phyloP scores from a whole-genome alignment of 1,140 invertebrate genomes.

The Anastrepha obliqua region DNA sequence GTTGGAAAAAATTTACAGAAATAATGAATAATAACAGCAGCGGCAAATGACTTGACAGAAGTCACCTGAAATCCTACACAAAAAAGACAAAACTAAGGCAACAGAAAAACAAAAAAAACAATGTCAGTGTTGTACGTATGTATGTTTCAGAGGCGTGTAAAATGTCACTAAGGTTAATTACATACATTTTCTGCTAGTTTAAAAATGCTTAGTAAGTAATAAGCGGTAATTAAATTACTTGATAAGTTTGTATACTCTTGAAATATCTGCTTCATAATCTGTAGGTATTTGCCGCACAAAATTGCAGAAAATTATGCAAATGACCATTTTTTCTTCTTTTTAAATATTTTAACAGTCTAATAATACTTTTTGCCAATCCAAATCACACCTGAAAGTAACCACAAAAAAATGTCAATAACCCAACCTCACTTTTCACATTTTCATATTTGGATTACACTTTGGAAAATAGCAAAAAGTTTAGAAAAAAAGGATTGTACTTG shows the following conservation, averaged over 20 bases:
- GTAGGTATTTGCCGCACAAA: too few species aligned
- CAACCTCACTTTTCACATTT: too few species aligned
- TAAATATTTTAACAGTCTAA: too few species aligned
- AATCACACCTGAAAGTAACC: too few species aligned
- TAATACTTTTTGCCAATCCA: too few species aligned
- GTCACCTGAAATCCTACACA: neutral
- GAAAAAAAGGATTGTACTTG: too few species aligned
- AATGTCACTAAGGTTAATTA: slow-evolving; percentile 18
- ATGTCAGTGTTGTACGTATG: neutral
- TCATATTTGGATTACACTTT: too few species aligned
- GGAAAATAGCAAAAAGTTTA: too few species aligned
- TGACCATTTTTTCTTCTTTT: too few species aligned
- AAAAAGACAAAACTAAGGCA: neutral
- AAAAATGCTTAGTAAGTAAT: neutral
- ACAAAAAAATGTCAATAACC: too few species aligned
- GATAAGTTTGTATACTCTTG: too few species aligned
- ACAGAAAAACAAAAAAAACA: neutral
- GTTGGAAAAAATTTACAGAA: neutral
- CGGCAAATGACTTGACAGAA: neutral
- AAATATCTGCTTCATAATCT: too few species aligned
- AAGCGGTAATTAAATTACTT: neutral
- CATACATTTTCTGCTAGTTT: neutral
- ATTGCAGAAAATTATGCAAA: neutral
- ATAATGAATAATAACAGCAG: slow-evolving; percentile 1
- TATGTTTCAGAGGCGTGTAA: neutral